Conservation (phyloP, 1,140 invertebrate genomes). For the Pseudomyrmex cubaensis region DNA sequence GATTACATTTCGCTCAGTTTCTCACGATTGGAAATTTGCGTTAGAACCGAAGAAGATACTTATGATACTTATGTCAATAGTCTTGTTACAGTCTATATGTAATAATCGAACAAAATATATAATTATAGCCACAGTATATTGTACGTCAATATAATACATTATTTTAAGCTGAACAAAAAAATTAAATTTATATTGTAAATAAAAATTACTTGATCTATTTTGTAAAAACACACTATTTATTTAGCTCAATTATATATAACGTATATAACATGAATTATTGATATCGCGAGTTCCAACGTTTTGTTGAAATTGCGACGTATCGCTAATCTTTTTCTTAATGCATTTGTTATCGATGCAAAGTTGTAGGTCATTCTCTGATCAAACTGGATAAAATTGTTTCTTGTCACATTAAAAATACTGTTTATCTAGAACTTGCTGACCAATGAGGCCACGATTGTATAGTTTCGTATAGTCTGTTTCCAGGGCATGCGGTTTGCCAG, state of each 20-base stretch:
- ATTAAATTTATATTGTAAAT: constrained; percentile 14
- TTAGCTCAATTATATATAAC: background rate
- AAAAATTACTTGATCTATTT: constrained; percentile 22
- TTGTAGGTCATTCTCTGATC: background rate
- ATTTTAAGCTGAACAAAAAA: background rate
- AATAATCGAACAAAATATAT: constrained; percentile 22
- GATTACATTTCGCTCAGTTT: constrained; percentile 9
- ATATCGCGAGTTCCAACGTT: background rate
- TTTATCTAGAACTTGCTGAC: constrained; percentile 29
- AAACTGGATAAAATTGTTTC: background rate
- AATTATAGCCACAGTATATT: background rate
- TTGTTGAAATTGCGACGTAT: too few species aligned
- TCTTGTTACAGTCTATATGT: constrained; percentile 77
- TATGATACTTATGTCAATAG: constrained; percentile 85
- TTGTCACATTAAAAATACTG: background rate
- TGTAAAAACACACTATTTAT: background rate
- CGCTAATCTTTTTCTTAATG: too few species aligned
- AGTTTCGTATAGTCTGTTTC: constrained; percentile 84
- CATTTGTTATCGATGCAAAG: background rate
- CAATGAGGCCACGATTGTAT: constrained; percentile 86
- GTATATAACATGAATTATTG: background rate
- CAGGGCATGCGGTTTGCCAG: constrained; percentile 83
- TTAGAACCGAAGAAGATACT: constrained; percentile 85
- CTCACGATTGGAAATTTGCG: constrained; percentile 84
- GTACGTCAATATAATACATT: too few species aligned